Conservation (phyloP, 2,888 invertebrate genomes). For the Yponomeuta plumbellus region DNA sequence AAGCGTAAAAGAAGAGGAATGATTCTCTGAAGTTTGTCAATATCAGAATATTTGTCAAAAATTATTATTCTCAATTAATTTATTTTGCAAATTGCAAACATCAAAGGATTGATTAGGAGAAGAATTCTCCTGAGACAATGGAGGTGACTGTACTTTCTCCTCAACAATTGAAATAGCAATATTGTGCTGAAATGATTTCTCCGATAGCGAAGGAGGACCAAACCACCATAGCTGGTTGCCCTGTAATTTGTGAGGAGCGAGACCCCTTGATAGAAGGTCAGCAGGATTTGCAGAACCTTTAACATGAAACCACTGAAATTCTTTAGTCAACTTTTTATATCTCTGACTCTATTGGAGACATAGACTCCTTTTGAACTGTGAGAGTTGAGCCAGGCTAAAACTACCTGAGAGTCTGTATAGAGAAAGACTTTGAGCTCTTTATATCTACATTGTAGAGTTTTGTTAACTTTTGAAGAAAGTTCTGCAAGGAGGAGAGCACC, state of each 20-base stretch:
- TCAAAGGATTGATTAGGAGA: too few species aligned
- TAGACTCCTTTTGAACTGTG: not conserved
- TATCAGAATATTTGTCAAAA: too few species aligned
- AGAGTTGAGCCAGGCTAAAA: slow-evolving; percentile 4
- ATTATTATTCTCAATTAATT: too few species aligned
- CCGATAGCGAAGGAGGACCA: not conserved
- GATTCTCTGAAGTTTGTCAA: too few species aligned
- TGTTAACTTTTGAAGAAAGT: not conserved
- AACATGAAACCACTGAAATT: not conserved
- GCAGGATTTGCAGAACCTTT: slow-evolving; percentile 1
- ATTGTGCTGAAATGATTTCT: too few species aligned
- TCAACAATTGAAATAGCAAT: too few species aligned
- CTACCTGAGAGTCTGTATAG: not conserved
- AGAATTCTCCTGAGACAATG: too few species aligned
- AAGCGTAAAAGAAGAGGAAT: too few species aligned
- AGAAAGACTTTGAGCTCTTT: not conserved
- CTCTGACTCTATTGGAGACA: not conserved
- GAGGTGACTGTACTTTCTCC: too few species aligned
- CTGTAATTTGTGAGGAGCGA: not conserved
- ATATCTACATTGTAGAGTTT: not conserved
- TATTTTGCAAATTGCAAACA: too few species aligned
- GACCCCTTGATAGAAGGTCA: not conserved
- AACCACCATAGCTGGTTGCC: slow-evolving; percentile 2
- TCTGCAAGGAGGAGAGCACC: not conserved
- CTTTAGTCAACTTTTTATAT: not conserved